Conservation (phyloP, 2,888 invertebrate genomes). For the Sarcophaga rosellei region DNA sequence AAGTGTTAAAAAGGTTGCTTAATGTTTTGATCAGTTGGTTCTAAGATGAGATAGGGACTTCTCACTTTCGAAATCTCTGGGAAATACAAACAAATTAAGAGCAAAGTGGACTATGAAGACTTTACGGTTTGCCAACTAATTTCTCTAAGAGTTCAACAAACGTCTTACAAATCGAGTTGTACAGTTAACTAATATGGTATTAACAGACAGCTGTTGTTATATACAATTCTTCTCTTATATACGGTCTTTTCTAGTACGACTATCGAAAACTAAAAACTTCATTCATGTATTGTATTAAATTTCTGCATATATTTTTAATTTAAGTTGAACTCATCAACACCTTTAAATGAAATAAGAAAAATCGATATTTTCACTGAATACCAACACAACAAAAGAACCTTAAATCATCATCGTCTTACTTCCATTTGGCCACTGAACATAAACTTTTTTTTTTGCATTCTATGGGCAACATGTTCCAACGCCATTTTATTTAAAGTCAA, state of each 20-base stretch:
- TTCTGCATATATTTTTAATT: background rate
- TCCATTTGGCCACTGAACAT: conserved; percentile 56
- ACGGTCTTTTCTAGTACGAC: background rate
- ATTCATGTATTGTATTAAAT: background rate
- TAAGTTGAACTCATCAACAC: conserved; percentile 57
- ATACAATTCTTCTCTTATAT: too few relatives aligned
- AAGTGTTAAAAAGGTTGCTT: too few relatives aligned
- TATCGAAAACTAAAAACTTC: background rate
- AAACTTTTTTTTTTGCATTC: conserved; percentile 24
- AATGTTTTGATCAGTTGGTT: too few relatives aligned
- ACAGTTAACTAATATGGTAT: too few relatives aligned
- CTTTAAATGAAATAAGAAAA: conserved; percentile 56
- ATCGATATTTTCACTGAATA: conserved; percentile 66
- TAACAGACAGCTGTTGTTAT: too few relatives aligned
- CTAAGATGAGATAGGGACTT: too few relatives aligned
- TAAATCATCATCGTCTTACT: conserved; percentile 58
- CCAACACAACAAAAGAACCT: conserved; percentile 63
- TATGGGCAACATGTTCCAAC: conserved; percentile 47
- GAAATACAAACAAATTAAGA: too few relatives aligned
- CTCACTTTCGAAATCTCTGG: too few relatives aligned
- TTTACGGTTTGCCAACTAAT: too few relatives aligned
- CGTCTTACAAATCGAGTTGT: too few relatives aligned
- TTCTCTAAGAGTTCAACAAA: too few relatives aligned
- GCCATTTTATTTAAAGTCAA: conserved; percentile 67
- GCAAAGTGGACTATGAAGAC: too few relatives aligned